phyloP scores from a whole-genome alignment of 2,113 vertebrate genomes.

The Pycnonotus jocosus region DNA sequence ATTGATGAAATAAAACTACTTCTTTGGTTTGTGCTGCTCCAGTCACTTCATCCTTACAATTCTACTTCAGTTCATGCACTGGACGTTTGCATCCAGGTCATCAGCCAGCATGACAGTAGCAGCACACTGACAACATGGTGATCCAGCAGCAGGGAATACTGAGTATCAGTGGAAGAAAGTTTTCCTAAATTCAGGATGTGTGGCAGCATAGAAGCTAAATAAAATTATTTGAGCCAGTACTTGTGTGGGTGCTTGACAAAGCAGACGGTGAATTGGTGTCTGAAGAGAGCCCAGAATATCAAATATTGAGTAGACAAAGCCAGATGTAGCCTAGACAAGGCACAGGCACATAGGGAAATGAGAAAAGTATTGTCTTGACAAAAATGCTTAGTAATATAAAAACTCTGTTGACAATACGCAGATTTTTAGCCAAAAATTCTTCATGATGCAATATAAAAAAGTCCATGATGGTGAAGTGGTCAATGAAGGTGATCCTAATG shows the following conservation, averaged over 20 bases:
- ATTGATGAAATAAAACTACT: background rate
- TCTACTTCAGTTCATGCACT: background rate
- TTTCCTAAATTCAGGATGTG: background rate
- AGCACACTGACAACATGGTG: background rate
- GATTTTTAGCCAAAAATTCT: background rate
- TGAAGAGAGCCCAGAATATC: background rate
- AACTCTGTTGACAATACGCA: background rate
- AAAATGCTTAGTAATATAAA: background rate
- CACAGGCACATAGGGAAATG: background rate
- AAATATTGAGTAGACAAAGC: background rate
- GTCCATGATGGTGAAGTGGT: background rate
- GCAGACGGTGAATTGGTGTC: background rate
- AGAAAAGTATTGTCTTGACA: background rate
- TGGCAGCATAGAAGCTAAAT: background rate
- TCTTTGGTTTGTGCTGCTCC: background rate
- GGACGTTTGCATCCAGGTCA: background rate
- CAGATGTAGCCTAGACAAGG: background rate
- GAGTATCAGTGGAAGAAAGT: background rate
- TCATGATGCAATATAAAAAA: background rate
- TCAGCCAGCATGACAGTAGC: background rate
- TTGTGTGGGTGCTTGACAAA: background rate
- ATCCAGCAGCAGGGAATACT: background rate
- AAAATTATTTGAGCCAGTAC: background rate
- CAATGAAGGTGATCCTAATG: background rate
- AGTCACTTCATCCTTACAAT: background rate